Percentiles rank a stretch among this genome's conserved stretches.
These are phyloP conservation scores for Leucosticte australis DNA, from an alignment of 2,113 vertebrate genomes.

Conservation along the genomic window DNA sequence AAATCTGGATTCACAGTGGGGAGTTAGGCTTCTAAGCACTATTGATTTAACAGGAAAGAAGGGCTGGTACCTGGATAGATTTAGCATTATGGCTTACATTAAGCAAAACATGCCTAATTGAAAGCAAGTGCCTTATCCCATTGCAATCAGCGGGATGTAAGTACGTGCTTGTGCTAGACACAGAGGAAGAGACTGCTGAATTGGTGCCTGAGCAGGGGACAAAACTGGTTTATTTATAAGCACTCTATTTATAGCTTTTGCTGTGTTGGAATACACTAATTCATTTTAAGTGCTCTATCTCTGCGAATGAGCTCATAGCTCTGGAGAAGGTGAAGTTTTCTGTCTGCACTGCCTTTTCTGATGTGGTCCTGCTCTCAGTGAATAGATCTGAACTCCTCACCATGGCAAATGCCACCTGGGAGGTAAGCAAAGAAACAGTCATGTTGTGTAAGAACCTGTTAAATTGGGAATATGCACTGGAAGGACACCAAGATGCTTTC, in stretches of 20 bases:
- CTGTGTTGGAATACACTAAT: conserved; percentile 63
- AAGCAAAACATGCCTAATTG: neutral
- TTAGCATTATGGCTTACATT: conserved; percentile 5
- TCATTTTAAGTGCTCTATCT: conserved; percentile 63
- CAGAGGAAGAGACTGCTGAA: neutral
- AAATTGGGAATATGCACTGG: neutral
- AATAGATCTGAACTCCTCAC: neutral
- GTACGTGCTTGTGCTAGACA: neutral
- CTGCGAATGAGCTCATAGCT: conserved; percentile 42
- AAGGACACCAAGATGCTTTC: neutral
- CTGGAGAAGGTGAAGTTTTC: neutral
- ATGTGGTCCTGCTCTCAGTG: neutral
- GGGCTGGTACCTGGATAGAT: neutral
- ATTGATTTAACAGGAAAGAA: neutral
- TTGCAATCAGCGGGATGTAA: neutral
- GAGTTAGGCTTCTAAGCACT: neutral
- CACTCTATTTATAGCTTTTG: conserved; percentile 56
- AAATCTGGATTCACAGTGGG: neutral
- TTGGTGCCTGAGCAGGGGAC: conserved; percentile 28
- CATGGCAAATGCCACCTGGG: neutral
- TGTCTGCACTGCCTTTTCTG: neutral
- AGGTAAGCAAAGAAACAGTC: neutral
- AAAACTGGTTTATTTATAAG: conserved; percentile 66
- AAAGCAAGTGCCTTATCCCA: neutral
- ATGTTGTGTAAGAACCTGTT: neutral